Evolutionary conservation across 2,113 vertebrate genomes (phyloP).

Genomic region (Phaethon lepturus): DNA sequence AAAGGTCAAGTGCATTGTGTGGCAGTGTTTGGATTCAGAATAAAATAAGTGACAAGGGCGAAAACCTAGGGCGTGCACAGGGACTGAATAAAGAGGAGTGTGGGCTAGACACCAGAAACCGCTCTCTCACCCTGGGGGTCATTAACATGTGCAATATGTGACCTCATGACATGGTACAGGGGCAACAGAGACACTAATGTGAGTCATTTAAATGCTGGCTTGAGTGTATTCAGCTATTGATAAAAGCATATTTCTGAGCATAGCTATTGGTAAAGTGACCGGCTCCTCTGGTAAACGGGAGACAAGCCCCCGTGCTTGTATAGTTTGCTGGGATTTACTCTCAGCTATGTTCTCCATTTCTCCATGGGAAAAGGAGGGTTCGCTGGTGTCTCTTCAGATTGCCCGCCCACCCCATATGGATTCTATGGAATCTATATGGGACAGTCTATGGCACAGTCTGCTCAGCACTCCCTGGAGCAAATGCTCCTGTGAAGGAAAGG

Average conservation of each 20-base stretch:
- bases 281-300: background rate
- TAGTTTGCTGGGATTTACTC: background rate
- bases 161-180: constrained; percentile 24
- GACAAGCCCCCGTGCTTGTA: accelerated
- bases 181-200: background rate
- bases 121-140: constrained; percentile 18
- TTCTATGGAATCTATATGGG: too few species aligned
- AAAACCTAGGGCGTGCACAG: constrained; percentile 12
- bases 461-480: background rate
- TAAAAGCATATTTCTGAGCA: background rate
- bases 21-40: constrained; percentile 62
- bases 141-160: constrained; percentile 46
- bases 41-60: constrained; percentile 45
- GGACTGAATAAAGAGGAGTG: constrained; percentile 28
- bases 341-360: background rate
- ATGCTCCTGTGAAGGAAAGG: background rate
- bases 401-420: background rate
- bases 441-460: too few species aligned
- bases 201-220: constrained; percentile 18
- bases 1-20: constrained; percentile 56
- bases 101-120: background rate
- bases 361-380: accelerated
- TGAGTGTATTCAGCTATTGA: background rate
- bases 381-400: background rate
- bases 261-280: background rate